Conservation (phyloP, 2,888 invertebrate genomes). For the Eristalinus sepulchralis region DNA sequence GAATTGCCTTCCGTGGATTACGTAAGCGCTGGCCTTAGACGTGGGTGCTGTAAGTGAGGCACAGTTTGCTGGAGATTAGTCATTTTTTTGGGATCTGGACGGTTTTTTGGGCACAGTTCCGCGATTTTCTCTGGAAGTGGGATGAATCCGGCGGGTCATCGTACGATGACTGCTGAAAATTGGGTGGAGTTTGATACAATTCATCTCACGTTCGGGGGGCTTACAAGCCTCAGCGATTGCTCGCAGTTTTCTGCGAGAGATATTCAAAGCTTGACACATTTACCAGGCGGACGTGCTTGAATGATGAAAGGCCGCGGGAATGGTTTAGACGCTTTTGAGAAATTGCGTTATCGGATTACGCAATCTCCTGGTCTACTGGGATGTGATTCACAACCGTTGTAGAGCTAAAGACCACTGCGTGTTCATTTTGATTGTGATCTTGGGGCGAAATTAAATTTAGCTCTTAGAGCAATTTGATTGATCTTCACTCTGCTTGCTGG, state of each 20-base stretch:
- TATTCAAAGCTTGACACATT: not conserved
- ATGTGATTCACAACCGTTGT: not conserved
- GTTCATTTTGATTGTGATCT: no score
- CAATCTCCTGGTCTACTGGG: not conserved
- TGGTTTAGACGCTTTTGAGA: not conserved
- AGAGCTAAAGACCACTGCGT: not conserved
- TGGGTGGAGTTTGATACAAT: not conserved
- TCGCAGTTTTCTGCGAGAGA: not conserved
- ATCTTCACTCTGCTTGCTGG: no score
- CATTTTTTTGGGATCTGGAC: not conserved
- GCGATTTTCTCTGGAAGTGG: not conserved
- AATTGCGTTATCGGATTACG: not conserved
- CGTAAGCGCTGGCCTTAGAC: not conserved
- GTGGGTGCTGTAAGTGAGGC: constrained; percentile 6
- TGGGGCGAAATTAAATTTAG: no score
- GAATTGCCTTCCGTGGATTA: not conserved
- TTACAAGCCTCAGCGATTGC: not conserved
- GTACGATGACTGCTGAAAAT: not conserved
- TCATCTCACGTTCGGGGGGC: not conserved
- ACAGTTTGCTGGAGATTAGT: not conserved
- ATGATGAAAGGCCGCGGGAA: not conserved
- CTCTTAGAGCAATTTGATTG: not conserved
- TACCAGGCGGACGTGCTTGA: not conserved
- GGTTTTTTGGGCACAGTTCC: not conserved
- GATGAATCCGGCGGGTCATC: not conserved